Evolutionary conservation across 2,113 vertebrate genomes (phyloP), one percentile per base, ranked within the genome.

Genomic region (Polypterus senegalus): DNA sequence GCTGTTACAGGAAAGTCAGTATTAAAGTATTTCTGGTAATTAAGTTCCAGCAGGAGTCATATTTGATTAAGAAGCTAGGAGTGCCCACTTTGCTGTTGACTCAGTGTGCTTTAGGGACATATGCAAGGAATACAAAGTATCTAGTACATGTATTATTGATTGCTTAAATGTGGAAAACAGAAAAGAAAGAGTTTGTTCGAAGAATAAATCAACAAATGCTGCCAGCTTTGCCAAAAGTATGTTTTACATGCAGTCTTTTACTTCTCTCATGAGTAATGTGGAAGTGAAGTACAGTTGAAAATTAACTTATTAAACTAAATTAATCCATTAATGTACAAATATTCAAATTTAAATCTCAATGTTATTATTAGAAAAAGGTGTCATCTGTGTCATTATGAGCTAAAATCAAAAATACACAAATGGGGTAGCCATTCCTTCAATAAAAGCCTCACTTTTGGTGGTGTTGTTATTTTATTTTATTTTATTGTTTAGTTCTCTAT

Each of bases 1-100:
- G 64, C 57, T 27, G 5, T 58, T 58, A 11, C 47, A 52, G 49
- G 49, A 62, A 61, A 64, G 47, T 64, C 56, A 11, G 49, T 11
- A 57, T 61, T 51, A 55, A 65, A 58, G 48, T 49, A 54, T 65
- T 67, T 70, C 66, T 61, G 57, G 59, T 60, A 67, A 67, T 66
- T 66, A 61, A 66, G 11, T 60, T 61, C 53, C 47, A 64, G 65
- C 49, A 51, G 57, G 61, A 61, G 65, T 65, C 69, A 61, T 54
- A 55, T 61, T 66, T 64, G 61, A 71, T 71, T 65, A 67, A 53
- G 10, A 65, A 63, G 61, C 57, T 52, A 54, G 9, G 51, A 49
- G 58, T 56, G 9, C 47, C 44, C 51, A n/a, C 56, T 54, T 65
- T 48, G 56, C 49, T 47, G 47, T 47, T 58, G 47, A 58, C 62